These are phyloP conservation scores for Rapana venosa DNA, from an alignment of 2,888 invertebrate species.

Conservation along the genomic window DNA sequence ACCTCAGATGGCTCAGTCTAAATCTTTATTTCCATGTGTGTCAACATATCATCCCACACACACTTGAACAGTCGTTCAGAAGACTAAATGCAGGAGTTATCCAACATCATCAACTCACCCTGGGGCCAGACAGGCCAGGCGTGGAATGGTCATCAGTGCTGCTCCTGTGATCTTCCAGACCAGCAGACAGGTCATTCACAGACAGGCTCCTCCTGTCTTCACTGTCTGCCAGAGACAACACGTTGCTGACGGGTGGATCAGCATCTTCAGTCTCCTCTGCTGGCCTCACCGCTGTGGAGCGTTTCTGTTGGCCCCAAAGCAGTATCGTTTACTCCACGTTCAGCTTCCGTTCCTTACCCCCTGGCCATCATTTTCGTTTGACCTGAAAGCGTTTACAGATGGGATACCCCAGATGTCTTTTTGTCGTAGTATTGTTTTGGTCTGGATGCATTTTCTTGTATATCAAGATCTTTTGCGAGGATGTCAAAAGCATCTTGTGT, in stretches of 20 bases:
- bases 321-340: too few relatives aligned
- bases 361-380: too few relatives aligned
- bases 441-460: not conserved
- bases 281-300: not conserved
- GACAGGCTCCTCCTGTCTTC: not conserved
- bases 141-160: not conserved
- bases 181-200: not conserved
- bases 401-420: not conserved
- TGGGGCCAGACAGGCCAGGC: not conserved
- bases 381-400: too few relatives aligned
- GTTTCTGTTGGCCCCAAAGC: not conserved
- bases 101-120: not conserved
- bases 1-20: too few relatives aligned
- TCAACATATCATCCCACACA: too few relatives aligned
- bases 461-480: too few relatives aligned
- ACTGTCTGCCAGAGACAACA: not conserved
- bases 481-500: not conserved
- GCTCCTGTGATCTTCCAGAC: not conserved
- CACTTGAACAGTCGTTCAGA: too few relatives aligned
- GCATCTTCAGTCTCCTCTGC: not conserved
- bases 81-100: too few relatives aligned
- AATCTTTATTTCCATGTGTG: too few relatives aligned
- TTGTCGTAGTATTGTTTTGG: not conserved
- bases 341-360: too few relatives aligned
- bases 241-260: not conserved